Conservation (phyloP, 2,797 vertebrate species). For the Xenentodon cancila region DNA sequence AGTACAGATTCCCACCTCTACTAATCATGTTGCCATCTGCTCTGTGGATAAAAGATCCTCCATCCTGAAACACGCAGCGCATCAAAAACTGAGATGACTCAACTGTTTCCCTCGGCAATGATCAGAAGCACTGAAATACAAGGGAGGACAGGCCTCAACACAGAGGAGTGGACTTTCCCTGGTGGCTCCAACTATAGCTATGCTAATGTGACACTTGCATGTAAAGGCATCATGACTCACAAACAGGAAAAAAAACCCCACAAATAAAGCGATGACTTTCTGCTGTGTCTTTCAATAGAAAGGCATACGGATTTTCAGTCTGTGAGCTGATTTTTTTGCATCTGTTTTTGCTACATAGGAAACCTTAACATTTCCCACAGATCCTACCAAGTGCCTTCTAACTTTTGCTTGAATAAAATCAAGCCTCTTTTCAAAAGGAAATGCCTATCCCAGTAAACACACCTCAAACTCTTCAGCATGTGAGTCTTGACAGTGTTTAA, state of each 20-base stretch:
- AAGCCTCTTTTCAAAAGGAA: constrained; percentile 65
- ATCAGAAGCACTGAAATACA: constrained; percentile 25
- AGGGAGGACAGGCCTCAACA: constrained; percentile 37
- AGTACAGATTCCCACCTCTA: constrained; percentile 1
- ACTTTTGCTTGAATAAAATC: constrained; percentile 64
- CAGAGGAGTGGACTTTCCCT: constrained; percentile 41
- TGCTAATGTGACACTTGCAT: constrained; percentile 52
- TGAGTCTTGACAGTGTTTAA: constrained; percentile 64
- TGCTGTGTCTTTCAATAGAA: constrained; percentile 36
- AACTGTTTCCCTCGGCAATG: constrained; percentile 38
- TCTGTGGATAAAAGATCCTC: constrained; percentile 31
- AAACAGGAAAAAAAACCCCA: constrained; percentile 15
- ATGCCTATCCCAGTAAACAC: constrained; percentile 26
- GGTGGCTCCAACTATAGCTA: constrained; percentile 49
- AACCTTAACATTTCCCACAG: constrained; percentile 35
- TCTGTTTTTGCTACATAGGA: constrained; percentile 36
- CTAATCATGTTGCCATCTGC: constrained; percentile 34
- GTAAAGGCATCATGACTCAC: constrained; percentile 58
- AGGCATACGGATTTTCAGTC: constrained; percentile 51
- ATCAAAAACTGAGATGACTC: constrained; percentile 7
- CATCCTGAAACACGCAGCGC: constrained; percentile 27
- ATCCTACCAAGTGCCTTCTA: constrained; percentile 43
- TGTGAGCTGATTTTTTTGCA: constrained; percentile 45
- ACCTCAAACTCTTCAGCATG: constrained; percentile 36
- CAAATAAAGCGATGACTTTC: constrained; percentile 45